These are phyloP conservation scores for Cryptocephalus primarius DNA, from an alignment of 2,888 invertebrate genomes.

Conservation along the genomic window DNA sequence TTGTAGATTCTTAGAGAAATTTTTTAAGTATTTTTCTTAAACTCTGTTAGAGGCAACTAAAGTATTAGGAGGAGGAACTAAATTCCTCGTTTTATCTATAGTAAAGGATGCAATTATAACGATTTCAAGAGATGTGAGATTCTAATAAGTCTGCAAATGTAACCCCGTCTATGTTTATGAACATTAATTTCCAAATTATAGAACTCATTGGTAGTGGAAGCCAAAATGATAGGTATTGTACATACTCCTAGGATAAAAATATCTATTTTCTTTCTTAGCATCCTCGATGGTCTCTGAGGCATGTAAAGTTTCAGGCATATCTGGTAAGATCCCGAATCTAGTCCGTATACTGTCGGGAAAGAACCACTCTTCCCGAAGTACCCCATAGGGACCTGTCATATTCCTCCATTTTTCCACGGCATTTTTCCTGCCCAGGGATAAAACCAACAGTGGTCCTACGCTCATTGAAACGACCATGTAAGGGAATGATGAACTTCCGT, in stretches of 20 bases:
- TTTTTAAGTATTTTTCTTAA: no score
- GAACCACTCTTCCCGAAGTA: constrained; percentile 56
- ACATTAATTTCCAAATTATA: no score
- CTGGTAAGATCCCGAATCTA: constrained; percentile 53
- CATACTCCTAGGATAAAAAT: constrained; percentile 78
- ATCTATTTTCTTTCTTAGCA: constrained; percentile 71
- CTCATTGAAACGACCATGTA: constrained; percentile 72
- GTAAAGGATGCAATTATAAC: no score
- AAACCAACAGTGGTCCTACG: constrained; percentile 59
- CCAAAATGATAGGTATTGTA: no score
- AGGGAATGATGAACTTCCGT: constrained; percentile 63
- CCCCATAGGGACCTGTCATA: constrained; percentile 61
- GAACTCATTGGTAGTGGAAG: no score
- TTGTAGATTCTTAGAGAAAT: no score
- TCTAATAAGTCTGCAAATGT: no score
- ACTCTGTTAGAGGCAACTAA: no score
- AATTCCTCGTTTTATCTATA: no score
- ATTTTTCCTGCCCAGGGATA: constrained; percentile 57
- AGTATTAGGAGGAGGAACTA: no score
- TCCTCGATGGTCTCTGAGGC: constrained; percentile 58
- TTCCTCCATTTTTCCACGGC: constrained; percentile 63
- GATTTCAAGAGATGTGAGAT: no score
- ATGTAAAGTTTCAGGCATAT: constrained; percentile 65
- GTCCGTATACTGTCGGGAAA: constrained; percentile 61
- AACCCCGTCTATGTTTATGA: no score